A percentile compares a stretch with the other conserved stretches of the same genome.
These are phyloP conservation scores for Epinotia demarniana DNA, from an alignment of 2,888 invertebrate species.

Conservation along the genomic window DNA sequence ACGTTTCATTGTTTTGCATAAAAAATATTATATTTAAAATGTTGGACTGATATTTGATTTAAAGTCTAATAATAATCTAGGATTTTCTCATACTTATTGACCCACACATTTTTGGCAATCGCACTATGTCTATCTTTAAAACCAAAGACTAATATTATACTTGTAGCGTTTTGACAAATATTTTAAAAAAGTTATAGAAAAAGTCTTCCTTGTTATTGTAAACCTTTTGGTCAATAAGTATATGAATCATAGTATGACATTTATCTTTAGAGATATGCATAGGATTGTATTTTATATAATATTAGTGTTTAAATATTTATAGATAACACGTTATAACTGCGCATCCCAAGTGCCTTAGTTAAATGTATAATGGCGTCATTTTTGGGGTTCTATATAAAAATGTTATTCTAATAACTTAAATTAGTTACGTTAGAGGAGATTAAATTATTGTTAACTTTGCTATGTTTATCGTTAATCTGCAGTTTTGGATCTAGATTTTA, in stretches of 20 bases:
- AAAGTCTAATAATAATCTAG: conserved; percentile 66
- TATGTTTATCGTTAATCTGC: conserved; percentile 76
- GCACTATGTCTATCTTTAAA: conserved; percentile 64
- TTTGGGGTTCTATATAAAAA: conserved; percentile 76
- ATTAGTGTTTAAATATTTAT: conserved; percentile 79
- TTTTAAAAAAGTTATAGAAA: conserved; percentile 59
- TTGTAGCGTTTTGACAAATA: conserved; percentile 63
- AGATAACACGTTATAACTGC: conserved; percentile 70
- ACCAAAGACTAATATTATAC: conserved; percentile 76
- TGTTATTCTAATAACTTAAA: conserved; percentile 75
- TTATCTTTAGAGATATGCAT: conserved; percentile 63
- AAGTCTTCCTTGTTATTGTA: conserved; percentile 67
- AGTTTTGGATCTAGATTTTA: conserved; percentile 53
- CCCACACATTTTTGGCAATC: conserved; percentile 68
- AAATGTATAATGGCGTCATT: conserved; percentile 78
- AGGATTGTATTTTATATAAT: conserved; percentile 70
- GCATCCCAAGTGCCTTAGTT: conserved; percentile 82
- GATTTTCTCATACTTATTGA: conserved; percentile 73
- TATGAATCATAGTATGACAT: conserved; percentile 53
- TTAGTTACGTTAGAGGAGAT: conserved; percentile 80
- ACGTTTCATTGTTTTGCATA: conserved; percentile 53
- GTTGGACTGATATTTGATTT: conserved; percentile 73
- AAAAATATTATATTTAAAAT: conserved; percentile 49
- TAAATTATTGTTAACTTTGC: conserved; percentile 84
- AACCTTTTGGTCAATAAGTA: conserved; percentile 63